phyloP scores from a whole-genome alignment of 2,888 invertebrate genomes.

The Micoletzkya japonica region DNA sequence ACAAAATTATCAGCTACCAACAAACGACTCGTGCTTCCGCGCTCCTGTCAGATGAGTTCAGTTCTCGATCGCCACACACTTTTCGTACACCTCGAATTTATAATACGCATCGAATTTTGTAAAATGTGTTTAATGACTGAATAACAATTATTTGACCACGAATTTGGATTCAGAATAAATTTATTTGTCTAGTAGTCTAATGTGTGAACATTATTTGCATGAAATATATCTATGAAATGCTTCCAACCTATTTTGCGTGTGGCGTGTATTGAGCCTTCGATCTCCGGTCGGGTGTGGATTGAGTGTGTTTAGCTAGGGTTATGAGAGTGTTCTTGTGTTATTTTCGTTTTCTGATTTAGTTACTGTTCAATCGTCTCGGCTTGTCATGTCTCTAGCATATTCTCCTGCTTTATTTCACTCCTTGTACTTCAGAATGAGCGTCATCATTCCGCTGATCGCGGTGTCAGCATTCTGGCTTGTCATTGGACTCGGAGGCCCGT shows the following conservation, averaged over 20 bases:
- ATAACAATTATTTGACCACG: too few relatives aligned
- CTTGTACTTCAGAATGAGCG: constrained; percentile 46
- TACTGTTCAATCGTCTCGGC: neutral
- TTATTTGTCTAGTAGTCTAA: too few relatives aligned
- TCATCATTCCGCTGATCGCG: constrained; percentile 61
- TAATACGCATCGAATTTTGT: neutral
- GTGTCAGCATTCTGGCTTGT: constrained; percentile 63
- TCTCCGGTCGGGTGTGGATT: constrained; percentile 31
- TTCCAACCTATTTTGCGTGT: constrained; percentile 24
- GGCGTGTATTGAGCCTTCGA: constrained; percentile 31
- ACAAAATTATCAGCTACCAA: too few relatives aligned
- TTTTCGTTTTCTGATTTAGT: constrained; percentile 17
- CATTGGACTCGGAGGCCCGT: constrained; percentile 62
- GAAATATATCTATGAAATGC: neutral
- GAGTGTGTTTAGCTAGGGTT: neutral
- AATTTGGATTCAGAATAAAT: too few relatives aligned
- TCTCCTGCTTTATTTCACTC: neutral
- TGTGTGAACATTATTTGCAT: too few relatives aligned
- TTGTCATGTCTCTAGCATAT: neutral
- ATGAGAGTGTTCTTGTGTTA: constrained; percentile 23
- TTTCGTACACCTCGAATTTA: constrained; percentile 25
- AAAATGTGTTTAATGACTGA: neutral
- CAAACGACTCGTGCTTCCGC: neutral
- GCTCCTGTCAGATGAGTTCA: too few relatives aligned
- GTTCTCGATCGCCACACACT: constrained; percentile 29